phyloP scores from a whole-genome alignment of 2,113 vertebrate species.

The Todiramphus chloris region DNA sequence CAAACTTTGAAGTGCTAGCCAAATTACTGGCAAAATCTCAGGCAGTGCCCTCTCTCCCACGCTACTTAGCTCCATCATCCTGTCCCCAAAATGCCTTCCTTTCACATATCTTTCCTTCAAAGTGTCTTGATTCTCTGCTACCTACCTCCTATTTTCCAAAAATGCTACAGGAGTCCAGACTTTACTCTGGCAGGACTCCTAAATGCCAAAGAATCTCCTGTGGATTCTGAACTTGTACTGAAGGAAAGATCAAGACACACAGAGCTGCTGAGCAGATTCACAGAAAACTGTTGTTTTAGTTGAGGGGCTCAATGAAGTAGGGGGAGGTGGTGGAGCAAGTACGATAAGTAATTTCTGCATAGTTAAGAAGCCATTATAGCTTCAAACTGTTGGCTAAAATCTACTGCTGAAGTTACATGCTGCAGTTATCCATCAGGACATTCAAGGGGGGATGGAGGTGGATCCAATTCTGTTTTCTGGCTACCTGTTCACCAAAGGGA shows the following conservation, averaged over 20 bases:
- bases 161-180: neutral
- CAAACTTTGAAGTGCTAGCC: slow-evolving; percentile 10
- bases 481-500: neutral
- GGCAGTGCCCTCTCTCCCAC: neutral
- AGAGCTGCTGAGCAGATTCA: neutral
- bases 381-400: neutral
- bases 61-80: neutral
- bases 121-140: neutral
- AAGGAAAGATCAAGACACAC: neutral
- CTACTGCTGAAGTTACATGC: neutral
- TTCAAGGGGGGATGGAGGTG: accelerated
- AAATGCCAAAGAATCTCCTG: slow-evolving; percentile 6
- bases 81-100: neutral
- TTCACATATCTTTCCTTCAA: neutral
- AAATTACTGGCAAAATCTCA: slow-evolving; percentile 20
- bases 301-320: neutral
- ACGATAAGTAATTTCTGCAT: neutral
- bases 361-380: neutral
- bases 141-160: neutral
- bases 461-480: neutral
- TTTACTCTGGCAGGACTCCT: neutral
- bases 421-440: neutral
- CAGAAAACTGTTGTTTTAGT: neutral
- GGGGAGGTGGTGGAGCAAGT: neutral
- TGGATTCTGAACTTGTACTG: neutral